Conservation (phyloP, 2,797 vertebrate genomes). For the Intellagama lesueurii region DNA sequence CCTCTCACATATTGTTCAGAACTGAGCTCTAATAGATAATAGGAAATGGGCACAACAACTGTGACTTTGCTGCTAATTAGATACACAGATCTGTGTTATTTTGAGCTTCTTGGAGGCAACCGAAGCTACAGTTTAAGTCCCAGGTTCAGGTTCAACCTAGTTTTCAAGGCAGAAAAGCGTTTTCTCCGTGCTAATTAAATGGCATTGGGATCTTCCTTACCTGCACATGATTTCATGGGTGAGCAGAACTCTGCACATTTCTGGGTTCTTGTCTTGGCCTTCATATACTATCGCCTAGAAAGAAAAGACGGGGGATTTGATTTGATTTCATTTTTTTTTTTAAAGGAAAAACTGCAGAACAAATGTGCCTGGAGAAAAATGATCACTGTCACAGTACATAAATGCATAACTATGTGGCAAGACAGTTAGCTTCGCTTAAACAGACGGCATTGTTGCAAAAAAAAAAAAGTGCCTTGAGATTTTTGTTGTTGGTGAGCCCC, state of each 20-base stretch:
- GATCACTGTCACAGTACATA: neutral
- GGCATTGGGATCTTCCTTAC: slow-evolving; percentile 78
- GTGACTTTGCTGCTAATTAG: slow-evolving; percentile 87
- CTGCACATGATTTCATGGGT: slow-evolving; percentile 99
- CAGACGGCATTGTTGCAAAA: slow-evolving; percentile 1
- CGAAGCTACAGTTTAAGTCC: slow-evolving; percentile 64
- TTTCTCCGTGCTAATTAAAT: slow-evolving; percentile 84
- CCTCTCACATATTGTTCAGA: slow-evolving; percentile 59
- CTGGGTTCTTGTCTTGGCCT: slow-evolving; percentile 97
- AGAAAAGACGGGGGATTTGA: slow-evolving; percentile 61
- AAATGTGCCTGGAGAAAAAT: slow-evolving; percentile 57
- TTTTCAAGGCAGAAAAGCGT: slow-evolving; percentile 78
- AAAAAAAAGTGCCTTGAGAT: slow-evolving; percentile 49
- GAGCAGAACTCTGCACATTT: slow-evolving; percentile 96
- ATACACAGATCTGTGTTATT: slow-evolving; percentile 70
- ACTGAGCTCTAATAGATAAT: slow-evolving; percentile 82
- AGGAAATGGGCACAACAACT: slow-evolving; percentile 79
- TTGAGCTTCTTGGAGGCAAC: slow-evolving; percentile 66
- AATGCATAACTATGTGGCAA: slow-evolving; percentile 25
- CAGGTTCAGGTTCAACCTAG: slow-evolving; percentile 82
- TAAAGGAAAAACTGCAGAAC: slow-evolving; percentile 40
- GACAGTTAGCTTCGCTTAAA: slow-evolving; percentile 42
- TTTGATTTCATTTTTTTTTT: slow-evolving; percentile 44
- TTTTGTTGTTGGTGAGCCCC: slow-evolving; percentile 56
- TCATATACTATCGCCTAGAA: slow-evolving; percentile 93